A percentile compares a stretch with the other conserved stretches of the same genome.
phyloP scores from a whole-genome alignment of 1,140 invertebrate species.

The Rhopalosiphum padi region DNA sequence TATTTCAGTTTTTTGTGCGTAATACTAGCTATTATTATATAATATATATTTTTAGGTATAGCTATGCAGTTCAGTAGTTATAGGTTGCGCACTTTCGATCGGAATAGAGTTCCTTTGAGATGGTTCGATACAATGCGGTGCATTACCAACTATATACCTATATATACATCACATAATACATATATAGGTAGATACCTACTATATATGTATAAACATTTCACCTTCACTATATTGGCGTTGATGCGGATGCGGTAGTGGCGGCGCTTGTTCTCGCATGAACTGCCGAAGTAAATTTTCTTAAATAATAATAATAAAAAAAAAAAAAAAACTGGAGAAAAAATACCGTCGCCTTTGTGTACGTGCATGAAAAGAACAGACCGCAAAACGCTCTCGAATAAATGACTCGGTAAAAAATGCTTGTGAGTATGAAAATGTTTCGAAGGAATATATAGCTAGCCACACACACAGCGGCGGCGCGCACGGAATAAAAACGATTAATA shows the following conservation, averaged over 20 bases:
- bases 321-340: background rate
- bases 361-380: background rate
- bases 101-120: background rate
- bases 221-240: background rate
- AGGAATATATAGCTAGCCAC: background rate
- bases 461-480: background rate
- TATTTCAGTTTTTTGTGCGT: background rate
- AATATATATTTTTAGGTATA: background rate
- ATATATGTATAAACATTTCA: constrained; percentile 8
- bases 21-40: background rate
- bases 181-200: background rate
- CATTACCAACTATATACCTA: background rate
- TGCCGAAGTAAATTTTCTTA: background rate
- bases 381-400: background rate
- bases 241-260: background rate
- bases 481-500: constrained; percentile 49
- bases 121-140: background rate
- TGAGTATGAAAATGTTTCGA: constrained; percentile 6
- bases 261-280: background rate
- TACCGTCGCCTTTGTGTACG: background rate
- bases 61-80: background rate
- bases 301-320: background rate
- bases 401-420: background rate
- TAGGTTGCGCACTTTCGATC: background rate
- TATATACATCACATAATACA: no score